phyloP scores from a whole-genome alignment of 2,113 vertebrate species.

The Eolophus roseicapilla region DNA sequence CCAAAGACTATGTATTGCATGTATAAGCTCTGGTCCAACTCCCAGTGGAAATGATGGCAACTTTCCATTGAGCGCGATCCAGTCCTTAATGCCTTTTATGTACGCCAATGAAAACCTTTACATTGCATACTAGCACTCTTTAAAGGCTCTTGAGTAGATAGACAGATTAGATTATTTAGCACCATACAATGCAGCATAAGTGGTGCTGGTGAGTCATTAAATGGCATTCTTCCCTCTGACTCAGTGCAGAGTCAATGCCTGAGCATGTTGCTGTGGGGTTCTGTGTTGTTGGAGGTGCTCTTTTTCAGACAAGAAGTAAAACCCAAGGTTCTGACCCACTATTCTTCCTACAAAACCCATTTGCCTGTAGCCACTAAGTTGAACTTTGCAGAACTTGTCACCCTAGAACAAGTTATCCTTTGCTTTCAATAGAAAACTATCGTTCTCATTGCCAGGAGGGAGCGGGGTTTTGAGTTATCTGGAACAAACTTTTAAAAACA shows the following conservation, averaged over 20 bases:
- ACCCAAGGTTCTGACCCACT: background rate
- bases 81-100: constrained; percentile 47
- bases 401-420: constrained; percentile 22
- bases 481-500: constrained; percentile 48
- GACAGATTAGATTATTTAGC: constrained; percentile 69
- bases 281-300: constrained; percentile 43
- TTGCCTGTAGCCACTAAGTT: background rate
- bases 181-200: constrained; percentile 47
- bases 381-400: constrained; percentile 5
- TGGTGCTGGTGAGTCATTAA: constrained; percentile 59
- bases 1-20: background rate
- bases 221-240: constrained; percentile 62
- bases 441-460: constrained; percentile 39
- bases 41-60: constrained; percentile 27
- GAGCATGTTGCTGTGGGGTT: constrained; percentile 57
- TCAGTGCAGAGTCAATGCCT: constrained; percentile 54
- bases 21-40: background rate
- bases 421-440: constrained; percentile 14
- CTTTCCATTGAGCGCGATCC: constrained; percentile 12
- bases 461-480: constrained; percentile 23
- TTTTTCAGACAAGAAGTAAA: background rate
- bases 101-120: constrained; percentile 55
- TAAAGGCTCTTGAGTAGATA: constrained; percentile 51
- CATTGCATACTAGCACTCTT: constrained; percentile 50
- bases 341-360: background rate